These are phyloP conservation scores for Tigriopus californicus DNA, from an alignment of 2,888 invertebrate genomes.

Conservation along the genomic window DNA sequence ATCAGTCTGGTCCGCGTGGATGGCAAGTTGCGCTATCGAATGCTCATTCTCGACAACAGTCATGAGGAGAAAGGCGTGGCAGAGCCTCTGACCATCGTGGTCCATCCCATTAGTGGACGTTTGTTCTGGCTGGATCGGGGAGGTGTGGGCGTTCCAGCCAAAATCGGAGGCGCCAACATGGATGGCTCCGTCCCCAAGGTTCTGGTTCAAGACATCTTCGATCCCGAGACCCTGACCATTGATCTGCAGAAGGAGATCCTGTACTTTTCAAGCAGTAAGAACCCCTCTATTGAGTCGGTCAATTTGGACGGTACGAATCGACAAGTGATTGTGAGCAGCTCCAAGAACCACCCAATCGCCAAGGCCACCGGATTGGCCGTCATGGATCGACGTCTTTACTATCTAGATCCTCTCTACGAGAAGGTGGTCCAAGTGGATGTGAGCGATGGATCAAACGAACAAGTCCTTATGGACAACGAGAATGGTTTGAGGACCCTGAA, in stretches of 20 bases:
- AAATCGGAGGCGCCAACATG: conserved; percentile 68
- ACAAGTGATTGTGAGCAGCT: conserved; percentile 40
- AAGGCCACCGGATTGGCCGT: conserved; percentile 63
- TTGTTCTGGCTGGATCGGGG: conserved; percentile 94
- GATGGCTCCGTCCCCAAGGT: conserved; percentile 64
- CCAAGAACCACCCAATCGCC: conserved; percentile 45
- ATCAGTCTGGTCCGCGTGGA: conserved; percentile 46
- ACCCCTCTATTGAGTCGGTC: conserved; percentile 35
- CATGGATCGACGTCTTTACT: conserved; percentile 58
- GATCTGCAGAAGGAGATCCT: conserved; percentile 54
- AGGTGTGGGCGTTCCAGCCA: conserved; percentile 65
- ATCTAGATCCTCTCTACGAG: conserved; percentile 71
- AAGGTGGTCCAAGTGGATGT: conserved; percentile 67
- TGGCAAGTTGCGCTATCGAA: conserved; percentile 59
- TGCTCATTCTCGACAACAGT: conserved; percentile 71
- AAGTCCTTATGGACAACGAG: conserved; percentile 60
- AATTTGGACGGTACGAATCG: conserved; percentile 42
- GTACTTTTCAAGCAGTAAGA: conserved; percentile 68
- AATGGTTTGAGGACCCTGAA: conserved; percentile 67
- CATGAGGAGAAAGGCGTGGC: conserved; percentile 68
- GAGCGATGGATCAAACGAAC: conserved; percentile 55
- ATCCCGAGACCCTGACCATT: conserved; percentile 65
- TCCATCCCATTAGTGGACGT: conserved; percentile 54
- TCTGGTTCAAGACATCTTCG: conserved; percentile 44
- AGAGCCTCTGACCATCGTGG: conserved; percentile 61